phyloP scores from a whole-genome alignment of 1,140 invertebrate genomes.

The Drosophila truncata region DNA sequence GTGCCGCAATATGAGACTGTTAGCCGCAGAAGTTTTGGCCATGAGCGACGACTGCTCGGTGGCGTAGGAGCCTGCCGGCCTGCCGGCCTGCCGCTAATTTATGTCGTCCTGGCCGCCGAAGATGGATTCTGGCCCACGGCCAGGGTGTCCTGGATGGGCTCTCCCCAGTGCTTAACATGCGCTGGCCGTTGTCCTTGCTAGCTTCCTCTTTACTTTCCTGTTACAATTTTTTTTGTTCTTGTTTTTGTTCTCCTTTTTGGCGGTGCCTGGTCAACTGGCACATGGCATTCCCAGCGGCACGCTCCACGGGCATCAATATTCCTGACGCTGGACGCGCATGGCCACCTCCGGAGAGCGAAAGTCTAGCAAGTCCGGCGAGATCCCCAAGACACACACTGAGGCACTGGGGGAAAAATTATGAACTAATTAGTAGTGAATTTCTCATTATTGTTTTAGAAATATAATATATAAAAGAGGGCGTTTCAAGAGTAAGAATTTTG shows the following conservation, averaged over 20 bases:
- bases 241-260: background rate
- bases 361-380: slow-evolving; percentile 10
- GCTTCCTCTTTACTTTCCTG: background rate
- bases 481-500: background rate
- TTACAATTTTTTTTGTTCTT: background rate
- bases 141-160: slow-evolving; percentile 20
- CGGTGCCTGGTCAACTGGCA: slow-evolving; percentile 50
- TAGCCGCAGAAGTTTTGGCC: slow-evolving; percentile 60
- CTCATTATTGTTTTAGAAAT: background rate
- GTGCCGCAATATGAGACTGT: slow-evolving; percentile 57
- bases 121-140: slow-evolving; percentile 40
- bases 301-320: slow-evolving; percentile 72
- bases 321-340: slow-evolving; percentile 63
- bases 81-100: slow-evolving; percentile 61
- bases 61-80: slow-evolving; percentile 26
- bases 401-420: background rate
- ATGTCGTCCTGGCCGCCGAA: slow-evolving; percentile 39
- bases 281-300: slow-evolving; percentile 72
- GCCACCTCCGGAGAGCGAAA: slow-evolving; percentile 54
- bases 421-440: background rate
- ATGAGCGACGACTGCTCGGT: slow-evolving; percentile 35
- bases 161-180: slow-evolving; percentile 53
- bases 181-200: slow-evolving; percentile 31
- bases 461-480: background rate
- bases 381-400: slow-evolving; percentile 24